A percentile compares a stretch with the other conserved stretches of the same genome.
phyloP scores from a whole-genome alignment of 2,888 invertebrate species.

The Nymphalis polychloros region DNA sequence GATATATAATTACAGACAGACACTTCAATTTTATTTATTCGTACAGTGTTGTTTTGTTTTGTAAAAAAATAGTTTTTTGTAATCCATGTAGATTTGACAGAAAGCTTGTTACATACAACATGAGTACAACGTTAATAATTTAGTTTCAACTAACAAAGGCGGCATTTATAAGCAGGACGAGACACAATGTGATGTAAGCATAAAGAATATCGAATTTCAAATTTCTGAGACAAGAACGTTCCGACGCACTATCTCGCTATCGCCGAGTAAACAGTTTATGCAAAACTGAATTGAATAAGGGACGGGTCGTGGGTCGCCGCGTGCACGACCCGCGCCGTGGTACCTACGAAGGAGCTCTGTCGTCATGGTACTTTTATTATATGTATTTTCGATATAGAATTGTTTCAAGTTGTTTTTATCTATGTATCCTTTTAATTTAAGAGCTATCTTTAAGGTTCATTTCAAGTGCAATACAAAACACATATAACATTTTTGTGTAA shows the following conservation, averaged over 20 bases:
- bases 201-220: slow-evolving; percentile 34
- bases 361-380: neutral
- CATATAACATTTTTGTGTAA: too few relatives aligned
- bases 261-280: slow-evolving; percentile 73
- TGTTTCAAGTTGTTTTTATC: too few relatives aligned
- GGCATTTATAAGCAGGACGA: neutral
- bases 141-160: neutral
- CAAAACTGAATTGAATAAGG: slow-evolving; percentile 74
- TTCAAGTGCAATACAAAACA: too few relatives aligned
- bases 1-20: too few relatives aligned
- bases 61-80: too few relatives aligned
- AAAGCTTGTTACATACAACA: too few relatives aligned
- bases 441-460: too few relatives aligned
- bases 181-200: slow-evolving; percentile 7
- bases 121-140: neutral
- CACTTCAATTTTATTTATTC: too few relatives aligned
- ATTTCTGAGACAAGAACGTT: slow-evolving; percentile 22
- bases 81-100: too few relatives aligned
- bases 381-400: neutral
- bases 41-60: too few relatives aligned
- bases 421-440: too few relatives aligned
- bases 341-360: neutral
- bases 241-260: slow-evolving; percentile 39
- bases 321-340: slow-evolving; percentile 15
- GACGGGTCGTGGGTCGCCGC: slow-evolving; percentile 51